phyloP scores from a whole-genome alignment of 2,888 invertebrate species.

The Temnothorax rugatulus region DNA sequence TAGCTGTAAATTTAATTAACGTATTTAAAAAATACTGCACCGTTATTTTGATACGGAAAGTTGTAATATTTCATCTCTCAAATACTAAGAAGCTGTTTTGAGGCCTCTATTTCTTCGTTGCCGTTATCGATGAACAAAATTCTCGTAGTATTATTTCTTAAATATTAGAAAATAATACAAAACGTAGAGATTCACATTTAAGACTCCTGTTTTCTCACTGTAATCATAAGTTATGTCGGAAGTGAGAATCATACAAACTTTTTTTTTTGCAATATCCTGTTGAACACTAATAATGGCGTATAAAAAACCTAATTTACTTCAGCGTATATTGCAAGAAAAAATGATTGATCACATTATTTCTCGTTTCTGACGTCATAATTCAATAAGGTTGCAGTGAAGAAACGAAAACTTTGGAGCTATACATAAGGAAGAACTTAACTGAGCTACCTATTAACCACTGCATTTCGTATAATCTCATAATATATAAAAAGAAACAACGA shows the following conservation, averaged over 20 bases:
- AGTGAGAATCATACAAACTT: neutral
- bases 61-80: neutral
- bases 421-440: conserved; percentile 20
- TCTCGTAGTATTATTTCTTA: neutral
- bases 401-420: neutral
- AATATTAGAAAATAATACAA: conserved; percentile 30
- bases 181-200: conserved; percentile 1
- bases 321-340: neutral
- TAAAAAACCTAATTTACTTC: neutral
- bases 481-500: conserved; percentile 24
- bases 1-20: conserved; percentile 21
- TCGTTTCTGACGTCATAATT: neutral
- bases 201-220: neutral
- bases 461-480: conserved; percentile 20
- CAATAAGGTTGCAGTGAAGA: neutral
- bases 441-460: neutral
- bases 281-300: neutral
- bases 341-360: neutral
- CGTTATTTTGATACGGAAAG: neutral
- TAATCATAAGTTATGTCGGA: neutral
- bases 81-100: neutral
- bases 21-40: conserved; percentile 30
- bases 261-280: conserved; percentile 7
- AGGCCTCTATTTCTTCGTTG: conserved; percentile 13
- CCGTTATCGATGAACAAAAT: neutral